phyloP scores from a whole-genome alignment of 2,113 vertebrate species.

The Alethe diademata region DNA sequence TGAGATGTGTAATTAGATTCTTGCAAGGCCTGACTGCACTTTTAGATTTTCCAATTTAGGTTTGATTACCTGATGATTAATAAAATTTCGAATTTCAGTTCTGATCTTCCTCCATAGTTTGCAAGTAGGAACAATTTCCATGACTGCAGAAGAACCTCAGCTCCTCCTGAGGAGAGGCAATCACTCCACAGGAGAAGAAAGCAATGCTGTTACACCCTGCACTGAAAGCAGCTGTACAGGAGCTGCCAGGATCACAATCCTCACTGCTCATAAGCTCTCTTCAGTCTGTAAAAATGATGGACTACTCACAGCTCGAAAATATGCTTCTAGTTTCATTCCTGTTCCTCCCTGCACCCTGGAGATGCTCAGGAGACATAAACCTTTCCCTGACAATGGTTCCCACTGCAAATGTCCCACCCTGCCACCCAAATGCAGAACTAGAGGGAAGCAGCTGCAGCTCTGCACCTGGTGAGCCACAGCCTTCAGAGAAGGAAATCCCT shows the following conservation, averaged over 20 bases:
- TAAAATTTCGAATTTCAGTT: conserved; percentile 12
- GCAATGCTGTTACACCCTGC: neutral
- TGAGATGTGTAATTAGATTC: neutral
- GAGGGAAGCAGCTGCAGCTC: neutral
- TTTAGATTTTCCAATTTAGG: neutral
- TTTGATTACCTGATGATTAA: conserved; percentile 37
- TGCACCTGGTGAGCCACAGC: neutral
- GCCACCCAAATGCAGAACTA: neutral
- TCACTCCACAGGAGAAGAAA: neutral
- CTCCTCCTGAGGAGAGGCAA: neutral
- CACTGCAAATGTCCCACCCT: neutral
- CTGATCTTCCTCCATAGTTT: neutral
- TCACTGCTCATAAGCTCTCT: neutral
- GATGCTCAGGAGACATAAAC: neutral
- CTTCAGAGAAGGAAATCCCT: neutral
- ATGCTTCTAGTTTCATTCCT: neutral
- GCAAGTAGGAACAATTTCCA: neutral
- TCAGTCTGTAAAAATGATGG: neutral
- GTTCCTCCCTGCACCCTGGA: neutral
- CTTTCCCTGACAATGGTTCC: neutral
- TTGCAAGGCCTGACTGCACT: neutral
- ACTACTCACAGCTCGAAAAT: neutral
- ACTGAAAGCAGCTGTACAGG: neutral
- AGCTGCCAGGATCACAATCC: neutral
- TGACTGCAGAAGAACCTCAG: neutral